Percentiles rank a stretch among this genome's conserved stretches.
These are phyloP conservation scores for Dipus sagitta DNA, from an alignment of 2,797 vertebrate genomes.

Conservation along the genomic window DNA sequence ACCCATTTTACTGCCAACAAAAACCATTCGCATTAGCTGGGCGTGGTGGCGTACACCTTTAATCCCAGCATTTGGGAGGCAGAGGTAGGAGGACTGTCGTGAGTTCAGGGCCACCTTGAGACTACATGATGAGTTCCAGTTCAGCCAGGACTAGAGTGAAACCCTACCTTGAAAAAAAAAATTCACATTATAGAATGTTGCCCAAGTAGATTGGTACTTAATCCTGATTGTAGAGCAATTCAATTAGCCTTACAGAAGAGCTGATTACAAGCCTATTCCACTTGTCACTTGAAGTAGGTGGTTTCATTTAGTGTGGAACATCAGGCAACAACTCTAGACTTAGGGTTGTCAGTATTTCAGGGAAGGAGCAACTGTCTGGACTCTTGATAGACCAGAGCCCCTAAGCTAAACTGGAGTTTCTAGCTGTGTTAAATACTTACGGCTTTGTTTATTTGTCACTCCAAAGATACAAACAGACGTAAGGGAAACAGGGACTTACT, in stretches of 20 bases:
- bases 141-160: too few species aligned
- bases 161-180: too few species aligned
- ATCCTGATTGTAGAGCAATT: conserved; percentile 6
- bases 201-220: conserved; percentile 29
- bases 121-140: too few species aligned
- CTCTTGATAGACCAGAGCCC: not conserved
- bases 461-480: conserved; percentile 1
- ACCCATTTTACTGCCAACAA: not conserved
- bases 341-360: conserved; percentile 26
- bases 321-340: conserved; percentile 21
- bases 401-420: not conserved
- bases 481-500: not conserved
- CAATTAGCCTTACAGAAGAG: conserved; percentile 36
- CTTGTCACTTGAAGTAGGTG: not conserved
- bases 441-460: conserved; percentile 21
- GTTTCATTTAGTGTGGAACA: conserved; percentile 37
- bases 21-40: not conserved
- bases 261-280: conserved; percentile 18
- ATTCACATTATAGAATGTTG: not conserved
- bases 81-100: too few species aligned
- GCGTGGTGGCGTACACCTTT: too few species aligned
- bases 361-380: conserved; percentile 17
- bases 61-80: too few species aligned
- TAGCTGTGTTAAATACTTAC: not conserved
- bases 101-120: too few species aligned